Base-by-base conservation (phyloP, 2,113 vertebrate genomes). In the Melanostigma gelatinosum region DNA sequence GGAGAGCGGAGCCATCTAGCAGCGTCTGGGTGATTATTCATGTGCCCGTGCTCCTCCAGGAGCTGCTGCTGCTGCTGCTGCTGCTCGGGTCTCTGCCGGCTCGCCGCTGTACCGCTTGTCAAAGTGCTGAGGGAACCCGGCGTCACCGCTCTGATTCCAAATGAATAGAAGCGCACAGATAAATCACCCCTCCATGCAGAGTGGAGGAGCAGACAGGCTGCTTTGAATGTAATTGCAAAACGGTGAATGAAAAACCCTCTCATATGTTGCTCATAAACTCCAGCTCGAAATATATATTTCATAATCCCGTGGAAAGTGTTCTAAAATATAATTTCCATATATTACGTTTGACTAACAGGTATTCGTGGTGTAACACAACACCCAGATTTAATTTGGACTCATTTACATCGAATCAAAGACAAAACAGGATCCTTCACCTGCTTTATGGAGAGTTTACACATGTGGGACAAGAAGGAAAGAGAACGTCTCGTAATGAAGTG, bases 21-120 rank as follows among this genome's bases (percentile, higher is more conserved):
- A 82, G 82, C 52, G 82, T 83, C 78, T 55, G 65, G 88, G 88
- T 88, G 87, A 91, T 91, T 90, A 91, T 91, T 91, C 88, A 91
- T 91, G 87, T 79, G 50, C 22, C 70, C 32, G 50, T 1, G 67
- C 72, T 83, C 68, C 89, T 80, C 44, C 34, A 66, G 79, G 79
- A 85, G 69, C 80, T 77, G 55, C 72, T 58, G 79, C 79, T 20
- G 83, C 76, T 29, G 11, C 42, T 12, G 42, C 40, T 4, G 3
- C 32, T 34, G 80, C 77, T 48, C 8, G 18, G 4, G 22, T 55
- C 72, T 76, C 86, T 66, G 77, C 85, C 36, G 85, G 29, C 72
- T 79, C 76, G 38, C 80, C 20, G 70, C 87, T 65, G 79, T 54
- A 72, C 15, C 36, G 0, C 40, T 78, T 85, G 86, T 91, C 86